Conservation (phyloP, 2,888 invertebrate genomes). For the Drosophila paranaensis region DNA sequence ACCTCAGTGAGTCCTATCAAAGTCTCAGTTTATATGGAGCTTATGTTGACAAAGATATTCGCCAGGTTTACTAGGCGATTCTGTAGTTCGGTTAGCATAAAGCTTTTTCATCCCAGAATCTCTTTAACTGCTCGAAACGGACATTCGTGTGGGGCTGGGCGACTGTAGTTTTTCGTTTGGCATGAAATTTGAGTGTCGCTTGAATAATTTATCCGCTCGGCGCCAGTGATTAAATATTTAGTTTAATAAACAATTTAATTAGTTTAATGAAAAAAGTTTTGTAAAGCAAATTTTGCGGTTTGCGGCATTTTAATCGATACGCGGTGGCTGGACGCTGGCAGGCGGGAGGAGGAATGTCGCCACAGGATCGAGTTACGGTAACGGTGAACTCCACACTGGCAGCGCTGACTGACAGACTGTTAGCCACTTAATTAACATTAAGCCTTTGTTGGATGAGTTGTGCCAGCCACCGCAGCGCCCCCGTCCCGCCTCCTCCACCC, state of each 20-base stretch:
- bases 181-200: conserved; percentile 10
- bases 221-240: conserved; percentile 26
- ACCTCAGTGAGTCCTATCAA: neutral
- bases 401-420: conserved; percentile 24
- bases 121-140: neutral
- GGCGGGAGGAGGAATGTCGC: neutral
- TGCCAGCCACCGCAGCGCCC: neutral
- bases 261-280: conserved; percentile 28
- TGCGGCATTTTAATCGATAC: conserved; percentile 26
- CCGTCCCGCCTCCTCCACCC: neutral
- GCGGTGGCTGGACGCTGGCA: neutral
- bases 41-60: too few relatives aligned
- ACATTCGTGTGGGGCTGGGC: neutral
- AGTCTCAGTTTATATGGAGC: too few relatives aligned
- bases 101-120: neutral
- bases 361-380: conserved; percentile 9
- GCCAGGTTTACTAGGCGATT: too few relatives aligned
- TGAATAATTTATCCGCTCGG: conserved; percentile 14
- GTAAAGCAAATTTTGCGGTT: conserved; percentile 31
- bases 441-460: conserved; percentile 40
- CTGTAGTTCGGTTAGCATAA: too few relatives aligned
- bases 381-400: neutral
- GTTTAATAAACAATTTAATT: conserved; percentile 27
- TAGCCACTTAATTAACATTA: conserved; percentile 69
- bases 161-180: conserved; percentile 25